A percentile compares a stretch with the other conserved stretches of the same genome.
Conservation (phyloP, 2,888 invertebrate species). For the Temnothorax rugatulus region DNA sequence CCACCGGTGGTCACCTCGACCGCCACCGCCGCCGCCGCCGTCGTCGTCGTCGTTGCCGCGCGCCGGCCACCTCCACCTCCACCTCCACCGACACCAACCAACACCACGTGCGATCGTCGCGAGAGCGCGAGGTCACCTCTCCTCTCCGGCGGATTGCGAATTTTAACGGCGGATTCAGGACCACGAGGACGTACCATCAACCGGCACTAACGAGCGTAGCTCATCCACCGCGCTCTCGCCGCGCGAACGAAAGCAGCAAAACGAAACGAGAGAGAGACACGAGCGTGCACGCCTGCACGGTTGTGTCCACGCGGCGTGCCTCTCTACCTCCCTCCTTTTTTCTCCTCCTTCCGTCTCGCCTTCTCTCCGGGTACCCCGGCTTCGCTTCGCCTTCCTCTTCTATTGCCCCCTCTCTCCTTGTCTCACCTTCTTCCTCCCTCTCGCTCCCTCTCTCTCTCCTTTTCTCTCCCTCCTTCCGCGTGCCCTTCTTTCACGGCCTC, state of each 20-base stretch:
- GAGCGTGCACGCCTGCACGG: conserved; percentile 67
- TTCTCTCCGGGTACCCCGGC: conserved; percentile 32
- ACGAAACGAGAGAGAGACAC: conserved; percentile 70
- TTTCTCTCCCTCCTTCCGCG: conserved; percentile 43
- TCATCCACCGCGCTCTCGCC: conserved; percentile 68
- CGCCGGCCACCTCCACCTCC: too few relatives aligned
- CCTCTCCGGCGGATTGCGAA: not conserved
- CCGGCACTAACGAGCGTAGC: conserved; percentile 69
- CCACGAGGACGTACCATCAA: conserved; percentile 60
- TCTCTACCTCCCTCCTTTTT: conserved; percentile 60
- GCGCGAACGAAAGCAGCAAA: conserved; percentile 73
- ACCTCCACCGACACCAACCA: not conserved
- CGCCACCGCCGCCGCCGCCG: not conserved
- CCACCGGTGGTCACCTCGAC: not conserved
- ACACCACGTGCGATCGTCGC: conserved; percentile 29
- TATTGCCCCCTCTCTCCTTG: conserved; percentile 16
- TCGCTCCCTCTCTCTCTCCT: conserved; percentile 23
- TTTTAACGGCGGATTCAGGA: not conserved
- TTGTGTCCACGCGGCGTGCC: conserved; percentile 77
- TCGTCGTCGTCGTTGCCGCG: too few relatives aligned
- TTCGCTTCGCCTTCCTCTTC: conserved; percentile 33
- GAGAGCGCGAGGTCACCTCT: not conserved
- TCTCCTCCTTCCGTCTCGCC: conserved; percentile 41
- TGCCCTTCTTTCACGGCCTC: not conserved
- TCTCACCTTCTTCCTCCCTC: conserved; percentile 7